These are phyloP conservation scores for Acanthurus leucopareius DNA, from an alignment of 2,797 vertebrate species.

Conservation along the genomic window DNA sequence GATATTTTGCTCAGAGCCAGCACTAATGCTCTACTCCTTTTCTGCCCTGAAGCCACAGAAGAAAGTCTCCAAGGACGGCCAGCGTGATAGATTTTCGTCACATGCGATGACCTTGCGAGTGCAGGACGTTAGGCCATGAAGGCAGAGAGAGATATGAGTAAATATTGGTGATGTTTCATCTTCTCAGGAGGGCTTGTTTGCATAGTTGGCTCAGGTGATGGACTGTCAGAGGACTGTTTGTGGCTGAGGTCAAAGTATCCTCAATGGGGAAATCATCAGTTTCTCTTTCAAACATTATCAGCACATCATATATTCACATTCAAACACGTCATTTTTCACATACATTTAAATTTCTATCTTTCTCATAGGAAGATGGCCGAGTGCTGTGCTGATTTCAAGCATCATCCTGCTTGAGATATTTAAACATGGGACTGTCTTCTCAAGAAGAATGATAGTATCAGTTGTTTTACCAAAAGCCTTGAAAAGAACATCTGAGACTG, in stretches of 20 bases:
- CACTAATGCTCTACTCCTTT: slow-evolving; percentile 19
- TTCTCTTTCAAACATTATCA: background rate
- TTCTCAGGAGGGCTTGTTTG: slow-evolving; percentile 1
- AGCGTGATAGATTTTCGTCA: slow-evolving; percentile 7
- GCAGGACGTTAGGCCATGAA: background rate
- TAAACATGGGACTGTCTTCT: background rate
- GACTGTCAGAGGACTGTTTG: slow-evolving; percentile 2
- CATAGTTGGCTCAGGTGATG: slow-evolving; percentile 20
- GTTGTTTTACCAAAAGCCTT: background rate
- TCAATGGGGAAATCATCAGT: background rate
- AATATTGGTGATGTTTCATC: slow-evolving; percentile 26
- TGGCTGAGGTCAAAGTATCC: slow-evolving; percentile 12
- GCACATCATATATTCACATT: background rate
- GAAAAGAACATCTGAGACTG: no score
- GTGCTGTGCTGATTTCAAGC: background rate
- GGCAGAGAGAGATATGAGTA: slow-evolving; percentile 20
- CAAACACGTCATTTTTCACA: slow-evolving; percentile 3
- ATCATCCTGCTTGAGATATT: background rate
- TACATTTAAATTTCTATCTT: background rate
- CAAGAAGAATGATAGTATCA: rapidly evolving
- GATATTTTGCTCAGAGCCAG: slow-evolving; percentile 34
- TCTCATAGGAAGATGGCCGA: background rate
- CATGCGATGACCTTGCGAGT: slow-evolving; percentile 49
- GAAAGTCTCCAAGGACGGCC: slow-evolving; percentile 44
- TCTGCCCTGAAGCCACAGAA: slow-evolving; percentile 25